Evolutionary conservation across 2,113 vertebrate genomes (phyloP).

Genomic region (Mystacornis crossleyi): DNA sequence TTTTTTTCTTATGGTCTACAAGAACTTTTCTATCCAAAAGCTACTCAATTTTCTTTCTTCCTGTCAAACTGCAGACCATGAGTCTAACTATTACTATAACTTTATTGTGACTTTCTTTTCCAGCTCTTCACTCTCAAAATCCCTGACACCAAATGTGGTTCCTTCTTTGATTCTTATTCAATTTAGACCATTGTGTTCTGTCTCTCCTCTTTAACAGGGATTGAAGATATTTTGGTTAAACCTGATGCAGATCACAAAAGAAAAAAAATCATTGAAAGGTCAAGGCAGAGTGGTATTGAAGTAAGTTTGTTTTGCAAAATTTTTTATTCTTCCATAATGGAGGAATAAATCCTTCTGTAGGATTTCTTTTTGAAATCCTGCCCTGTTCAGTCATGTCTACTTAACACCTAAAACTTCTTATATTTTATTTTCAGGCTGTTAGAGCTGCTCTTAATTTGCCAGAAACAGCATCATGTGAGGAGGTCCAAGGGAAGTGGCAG

Average conservation of each 20-base stretch:
- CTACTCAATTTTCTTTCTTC: neutral
- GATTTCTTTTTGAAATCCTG: neutral
- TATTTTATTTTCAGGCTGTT: slow-evolving; percentile 78
- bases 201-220: slow-evolving; percentile 74
- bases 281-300: slow-evolving; percentile 79
- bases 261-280: slow-evolving; percentile 82
- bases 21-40: neutral
- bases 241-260: slow-evolving; percentile 81
- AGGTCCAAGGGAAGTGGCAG: slow-evolving; percentile 88
- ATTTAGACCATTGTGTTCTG: neutral
- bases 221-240: slow-evolving; percentile 96
- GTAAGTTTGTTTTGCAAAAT: slow-evolving; percentile 64
- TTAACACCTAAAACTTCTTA: accelerated
- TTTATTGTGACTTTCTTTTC: neutral
- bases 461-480: slow-evolving; percentile 68
- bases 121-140: neutral
- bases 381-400: neutral
- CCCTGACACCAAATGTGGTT: neutral
- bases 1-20: neutral
- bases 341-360: too few relatives aligned
- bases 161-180: neutral
- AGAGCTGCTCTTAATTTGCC: slow-evolving; percentile 87
- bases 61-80: neutral
- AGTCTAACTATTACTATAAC: neutral
- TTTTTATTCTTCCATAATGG: neutral